These are phyloP conservation scores for Seira ritae DNA, from an alignment of 2,888 invertebrate species.

Conservation along the genomic window DNA sequence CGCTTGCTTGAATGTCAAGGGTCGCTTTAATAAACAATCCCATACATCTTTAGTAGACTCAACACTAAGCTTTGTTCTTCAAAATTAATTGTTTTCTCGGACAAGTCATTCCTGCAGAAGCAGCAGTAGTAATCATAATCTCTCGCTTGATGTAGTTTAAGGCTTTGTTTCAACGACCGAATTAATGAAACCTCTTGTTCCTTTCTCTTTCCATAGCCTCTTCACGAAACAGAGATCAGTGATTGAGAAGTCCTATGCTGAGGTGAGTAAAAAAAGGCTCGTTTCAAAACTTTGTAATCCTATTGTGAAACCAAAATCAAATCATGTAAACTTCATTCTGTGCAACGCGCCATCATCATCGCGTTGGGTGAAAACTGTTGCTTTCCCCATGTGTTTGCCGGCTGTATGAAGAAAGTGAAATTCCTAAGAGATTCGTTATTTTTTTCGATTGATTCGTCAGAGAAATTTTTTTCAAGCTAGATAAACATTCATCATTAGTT, in stretches of 20 bases:
- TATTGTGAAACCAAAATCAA: not conserved
- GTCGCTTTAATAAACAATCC: not conserved
- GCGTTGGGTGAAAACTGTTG: not conserved
- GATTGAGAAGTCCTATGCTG: slow-evolving; percentile 95
- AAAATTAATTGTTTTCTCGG: not conserved
- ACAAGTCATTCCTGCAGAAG: no score
- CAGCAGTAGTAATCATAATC: no score
- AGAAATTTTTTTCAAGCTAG: no score
- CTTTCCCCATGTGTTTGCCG: no score
- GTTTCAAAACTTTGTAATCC: slow-evolving; percentile 1
- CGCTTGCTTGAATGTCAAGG: not conserved
- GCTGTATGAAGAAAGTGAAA: no score
- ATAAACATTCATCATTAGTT: no score
- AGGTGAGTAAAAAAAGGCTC: slow-evolving; percentile 79
- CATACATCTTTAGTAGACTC: no score
- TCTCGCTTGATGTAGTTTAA: slow-evolving; percentile 45
- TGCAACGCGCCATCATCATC: not conserved
- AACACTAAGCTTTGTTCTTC: not conserved
- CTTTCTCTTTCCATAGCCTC: slow-evolving; percentile 74
- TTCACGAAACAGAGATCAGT: slow-evolving; percentile 93
- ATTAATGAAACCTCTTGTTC: not conserved
- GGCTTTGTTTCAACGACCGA: not conserved
- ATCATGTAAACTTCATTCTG: no score
- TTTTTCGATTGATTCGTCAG: no score
- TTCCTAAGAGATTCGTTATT: no score